phyloP scores from a whole-genome alignment of 2,113 vertebrate species.

The Ia io region DNA sequence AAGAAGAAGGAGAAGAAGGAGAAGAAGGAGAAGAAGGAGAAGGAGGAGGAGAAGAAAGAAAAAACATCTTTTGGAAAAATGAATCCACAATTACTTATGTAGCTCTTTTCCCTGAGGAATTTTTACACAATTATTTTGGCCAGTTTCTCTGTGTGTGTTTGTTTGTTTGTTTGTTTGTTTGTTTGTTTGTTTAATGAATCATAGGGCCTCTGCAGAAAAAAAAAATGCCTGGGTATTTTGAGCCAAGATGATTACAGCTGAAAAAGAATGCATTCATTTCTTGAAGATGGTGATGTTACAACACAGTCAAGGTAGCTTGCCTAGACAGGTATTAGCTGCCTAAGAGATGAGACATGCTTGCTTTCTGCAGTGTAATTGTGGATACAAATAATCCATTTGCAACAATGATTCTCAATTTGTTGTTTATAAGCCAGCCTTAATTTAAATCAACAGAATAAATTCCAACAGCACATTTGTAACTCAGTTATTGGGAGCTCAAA shows the following conservation, averaged over 20 bases:
- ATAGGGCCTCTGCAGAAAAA: not conserved
- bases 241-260: constrained; percentile 51
- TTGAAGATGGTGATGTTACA: constrained; percentile 30
- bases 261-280: constrained; percentile 38
- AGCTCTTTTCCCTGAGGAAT: constrained; percentile 9
- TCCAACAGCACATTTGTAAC: not conserved
- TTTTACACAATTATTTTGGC: constrained; percentile 39
- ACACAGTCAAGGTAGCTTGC: not conserved
- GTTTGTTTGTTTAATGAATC: constrained; percentile 51
- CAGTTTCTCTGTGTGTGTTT: not conserved
- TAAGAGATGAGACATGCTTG: not conserved
- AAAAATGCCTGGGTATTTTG: not conserved
- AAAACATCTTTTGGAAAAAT: constrained; percentile 28
- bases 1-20: no score
- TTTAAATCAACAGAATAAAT: constrained; percentile 35
- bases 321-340: not conserved
- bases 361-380: not conserved
- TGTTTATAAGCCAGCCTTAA: constrained; percentile 37
- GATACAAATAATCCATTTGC: constrained; percentile 11
- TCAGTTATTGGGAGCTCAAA: not conserved
- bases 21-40: no score
- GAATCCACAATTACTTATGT: not conserved
- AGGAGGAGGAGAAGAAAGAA: not conserved
- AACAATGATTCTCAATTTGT: not conserved
- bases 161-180: no score